These are phyloP conservation scores for Neoniphon sammara DNA, from an alignment of 2,797 vertebrate genomes.

Conservation along the genomic window DNA sequence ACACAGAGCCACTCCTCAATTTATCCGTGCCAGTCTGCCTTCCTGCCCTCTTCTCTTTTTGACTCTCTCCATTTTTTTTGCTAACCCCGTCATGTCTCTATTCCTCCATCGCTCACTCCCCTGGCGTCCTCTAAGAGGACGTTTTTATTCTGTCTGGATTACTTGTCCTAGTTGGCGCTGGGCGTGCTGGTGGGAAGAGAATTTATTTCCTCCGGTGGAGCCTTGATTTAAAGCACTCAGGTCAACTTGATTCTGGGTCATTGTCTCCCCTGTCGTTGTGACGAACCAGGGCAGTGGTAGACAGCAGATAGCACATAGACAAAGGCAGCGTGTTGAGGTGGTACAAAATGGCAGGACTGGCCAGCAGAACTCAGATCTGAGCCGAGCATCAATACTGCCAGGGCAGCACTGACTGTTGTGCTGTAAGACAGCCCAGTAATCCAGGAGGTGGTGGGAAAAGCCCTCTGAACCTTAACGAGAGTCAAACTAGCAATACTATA, in stretches of 20 bases:
- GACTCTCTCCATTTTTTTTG: neutral
- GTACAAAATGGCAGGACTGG: slow-evolving; percentile 24
- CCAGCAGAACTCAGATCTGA: slow-evolving; percentile 19
- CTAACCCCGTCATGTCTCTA: slow-evolving; percentile 15
- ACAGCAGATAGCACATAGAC: slow-evolving; percentile 38
- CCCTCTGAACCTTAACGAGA: too few relatives aligned
- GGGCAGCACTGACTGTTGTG: neutral
- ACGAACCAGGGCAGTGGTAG: slow-evolving; percentile 75
- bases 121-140: slow-evolving; percentile 61
- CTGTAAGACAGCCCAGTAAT: too few relatives aligned
- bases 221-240: slow-evolving; percentile 78
- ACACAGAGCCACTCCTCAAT: slow-evolving; percentile 9
- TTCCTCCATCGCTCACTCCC: slow-evolving; percentile 49
- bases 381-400: neutral
- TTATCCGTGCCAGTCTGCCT: slow-evolving; percentile 12
- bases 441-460: too few relatives aligned
- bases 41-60: slow-evolving; percentile 3
- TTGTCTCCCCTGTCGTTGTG: slow-evolving; percentile 73
- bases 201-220: slow-evolving; percentile 72
- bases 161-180: slow-evolving; percentile 81
- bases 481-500: too few relatives aligned
- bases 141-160: slow-evolving; percentile 78
- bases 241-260: slow-evolving; percentile 83
- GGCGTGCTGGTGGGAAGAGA: slow-evolving; percentile 63
- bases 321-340: slow-evolving; percentile 39